A percentile compares a stretch with the other conserved stretches of the same genome.
Conservation (phyloP, 1,140 invertebrate genomes). For the Apolygus lucorum region DNA sequence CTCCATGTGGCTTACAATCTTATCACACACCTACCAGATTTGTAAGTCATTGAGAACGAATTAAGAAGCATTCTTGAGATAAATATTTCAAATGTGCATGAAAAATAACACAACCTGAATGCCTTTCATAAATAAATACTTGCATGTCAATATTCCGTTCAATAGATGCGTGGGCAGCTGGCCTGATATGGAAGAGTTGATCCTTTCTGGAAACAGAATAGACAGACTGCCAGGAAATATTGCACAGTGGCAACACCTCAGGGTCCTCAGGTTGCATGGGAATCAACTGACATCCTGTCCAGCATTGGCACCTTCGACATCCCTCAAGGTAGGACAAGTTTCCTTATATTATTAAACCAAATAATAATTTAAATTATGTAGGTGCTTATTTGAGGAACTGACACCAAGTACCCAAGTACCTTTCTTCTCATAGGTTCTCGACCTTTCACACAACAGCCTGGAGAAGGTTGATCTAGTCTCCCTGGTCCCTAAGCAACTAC, state of each 20-base stretch:
- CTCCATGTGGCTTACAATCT: slow-evolving; percentile 72
- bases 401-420: neutral
- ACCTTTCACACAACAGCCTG: slow-evolving; percentile 75
- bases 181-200: slow-evolving; percentile 68
- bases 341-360: too few relatives aligned
- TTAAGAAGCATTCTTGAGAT: too few relatives aligned
- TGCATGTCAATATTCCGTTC: slow-evolving; percentile 25
- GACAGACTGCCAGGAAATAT: slow-evolving; percentile 66
- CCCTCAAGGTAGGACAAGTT: slow-evolving; percentile 61
- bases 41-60: too few relatives aligned
- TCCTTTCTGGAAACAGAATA: slow-evolving; percentile 72
- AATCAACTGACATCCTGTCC: slow-evolving; percentile 67
- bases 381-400: too few relatives aligned
- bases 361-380: too few relatives aligned
- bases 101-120: neutral
- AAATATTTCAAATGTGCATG: too few relatives aligned
- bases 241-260: slow-evolving; percentile 57
- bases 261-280: slow-evolving; percentile 69
- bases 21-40: slow-evolving; percentile 61
- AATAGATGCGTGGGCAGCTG: slow-evolving; percentile 58
- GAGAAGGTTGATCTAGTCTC: slow-evolving; percentile 64
- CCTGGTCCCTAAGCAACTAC: slow-evolving; percentile 67
- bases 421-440: slow-evolving; percentile 50
- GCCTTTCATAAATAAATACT: too few relatives aligned
- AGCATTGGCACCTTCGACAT: slow-evolving; percentile 59